Evolutionary conservation across 2,113 vertebrate species (phyloP), one percentile per base, ranked within the genome.

Genomic region (Haemorhous mexicanus): DNA sequence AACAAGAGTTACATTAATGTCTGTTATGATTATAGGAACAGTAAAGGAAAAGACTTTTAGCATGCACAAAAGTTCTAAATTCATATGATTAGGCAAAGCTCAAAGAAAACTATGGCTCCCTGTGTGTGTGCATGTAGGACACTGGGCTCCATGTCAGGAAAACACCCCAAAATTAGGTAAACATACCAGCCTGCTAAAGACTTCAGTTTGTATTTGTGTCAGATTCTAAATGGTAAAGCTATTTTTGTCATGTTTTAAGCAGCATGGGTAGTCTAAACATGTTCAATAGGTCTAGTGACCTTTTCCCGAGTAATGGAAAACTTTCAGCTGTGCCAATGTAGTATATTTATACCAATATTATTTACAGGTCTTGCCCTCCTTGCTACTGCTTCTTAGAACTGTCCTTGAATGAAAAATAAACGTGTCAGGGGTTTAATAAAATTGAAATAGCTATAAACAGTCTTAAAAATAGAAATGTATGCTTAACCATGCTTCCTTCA

Each of bases 261-360:
- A 90, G 80, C 95, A 90, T 43, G 94, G 87, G 90, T 92, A 95
- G 91, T 96, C 96, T 97, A 97, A 96, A 97, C 89, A 96, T 93
- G 59, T 94, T 90, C 91, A 95, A 64, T 95, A 93, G 50, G 95
- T 94, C 95, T 96, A 95, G 70, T 97, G 97, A 97, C 97, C 95
- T 97, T 97, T 96, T 93, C 92, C 66, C 89, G 59, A 95, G 96
- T 94, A 96, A 92, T 95, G 95, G 97, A 97, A 97, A 97, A 96
- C 70, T 94, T 95, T 83, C 78, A 91, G 87, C 89, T 92, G 82
- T 91, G 88, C 90, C 95, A 95, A 28, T 76, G 74, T 72, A 95
- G 85, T 96, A 86, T 97, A 97, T 96, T 97, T 97, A 97, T 95
- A 96, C 87, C 89, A 81, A 91, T 96, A 96, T 97, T 97, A 97